These are phyloP conservation scores for Drosophila helvetica DNA, from an alignment of 2,888 invertebrate genomes.

Conservation along the genomic window DNA sequence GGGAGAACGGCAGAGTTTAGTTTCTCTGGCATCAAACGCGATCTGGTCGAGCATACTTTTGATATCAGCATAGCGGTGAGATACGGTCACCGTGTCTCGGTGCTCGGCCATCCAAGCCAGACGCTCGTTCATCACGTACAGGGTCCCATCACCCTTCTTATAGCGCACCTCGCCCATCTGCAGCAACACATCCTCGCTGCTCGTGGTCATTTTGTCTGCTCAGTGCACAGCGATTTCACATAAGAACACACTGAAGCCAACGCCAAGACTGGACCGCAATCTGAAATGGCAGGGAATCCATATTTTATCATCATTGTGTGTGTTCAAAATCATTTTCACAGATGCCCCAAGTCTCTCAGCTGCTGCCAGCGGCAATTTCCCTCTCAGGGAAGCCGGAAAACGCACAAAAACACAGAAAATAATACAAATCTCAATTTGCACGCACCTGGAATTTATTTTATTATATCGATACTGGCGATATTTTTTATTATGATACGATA, in stretches of 20 bases:
- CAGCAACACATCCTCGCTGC: slow-evolving; percentile 96
- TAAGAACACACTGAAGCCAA: slow-evolving; percentile 16
- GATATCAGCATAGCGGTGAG: slow-evolving; percentile 97
- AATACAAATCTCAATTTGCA: too few species aligned
- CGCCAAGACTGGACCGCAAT: slow-evolving; percentile 26
- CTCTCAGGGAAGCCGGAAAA: background rate
- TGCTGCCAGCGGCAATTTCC: slow-evolving; percentile 6
- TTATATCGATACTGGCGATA: too few species aligned
- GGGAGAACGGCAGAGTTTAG: slow-evolving; percentile 9
- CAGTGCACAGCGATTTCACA: slow-evolving; percentile 27
- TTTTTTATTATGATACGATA: too few species aligned
- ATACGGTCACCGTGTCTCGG: slow-evolving; percentile 95
- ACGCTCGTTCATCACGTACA: slow-evolving; percentile 97
- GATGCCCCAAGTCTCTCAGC: background rate
- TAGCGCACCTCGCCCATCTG: slow-evolving; percentile 96
- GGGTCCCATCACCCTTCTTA: slow-evolving; percentile 97
- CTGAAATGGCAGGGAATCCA: slow-evolving; percentile 27
- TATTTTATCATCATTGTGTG: slow-evolving; percentile 17
- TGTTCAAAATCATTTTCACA: background rate
- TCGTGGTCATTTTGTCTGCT: slow-evolving; percentile 88
- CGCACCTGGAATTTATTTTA: too few species aligned
- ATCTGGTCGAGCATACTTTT: slow-evolving; percentile 89
- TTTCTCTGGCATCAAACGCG: background rate
- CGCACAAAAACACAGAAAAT: too few species aligned
- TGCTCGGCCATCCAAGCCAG: slow-evolving; percentile 98